Evolutionary conservation across 2,113 vertebrate species (phyloP), one percentile per base, ranked within the genome.

Genomic region (Steatornis caripensis): DNA sequence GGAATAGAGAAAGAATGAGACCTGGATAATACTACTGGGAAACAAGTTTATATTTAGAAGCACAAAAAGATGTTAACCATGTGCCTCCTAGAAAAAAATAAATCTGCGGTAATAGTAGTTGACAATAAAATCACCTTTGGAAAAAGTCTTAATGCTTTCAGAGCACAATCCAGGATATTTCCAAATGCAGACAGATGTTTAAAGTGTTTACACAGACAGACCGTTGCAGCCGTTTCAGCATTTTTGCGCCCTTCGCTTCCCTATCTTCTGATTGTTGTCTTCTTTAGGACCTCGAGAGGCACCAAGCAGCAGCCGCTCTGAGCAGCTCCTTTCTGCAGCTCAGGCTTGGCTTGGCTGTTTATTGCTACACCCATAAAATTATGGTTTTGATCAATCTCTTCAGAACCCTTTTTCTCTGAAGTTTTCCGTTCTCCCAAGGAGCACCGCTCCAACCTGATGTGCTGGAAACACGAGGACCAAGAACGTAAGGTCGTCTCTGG

Each of bases 41-140:
- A 97, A 70, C 3, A 23, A 84, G 46, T 96, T 97, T 97, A 95
- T 96, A 96, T 97, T 97, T 97, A 97, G 97, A 94, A 96, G 70
- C 94, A 95, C 89, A 21, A 68, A 93, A 97, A 93, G 71, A 97
- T 95, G 82, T 98, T 96, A 97, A 79, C 84, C 90, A 62, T 95
- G 96, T 97, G 96, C 78, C 89, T 95, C 72, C 90, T 78, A 93
- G 80, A 77, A 92, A 51, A 81, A 96, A 97, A 96, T 37, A 96
- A 70, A 96, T 96, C 48, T 39, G 39, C 93, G 4, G 15, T 95
- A 95, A 96, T 92, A 89, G 89, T 53, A 88, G 71, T 27, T 93
- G 89, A 90, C 90, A 93, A 95, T 66, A 96, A 96, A 98, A 96
- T 85, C 86, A 84, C 84, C 80, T 80, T 97, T 90, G 93, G 66